Evolutionary conservation across 2,888 invertebrate genomes (phyloP), one percentile per base, ranked within the genome.

Genomic region (Eupelmus urozonus): DNA sequence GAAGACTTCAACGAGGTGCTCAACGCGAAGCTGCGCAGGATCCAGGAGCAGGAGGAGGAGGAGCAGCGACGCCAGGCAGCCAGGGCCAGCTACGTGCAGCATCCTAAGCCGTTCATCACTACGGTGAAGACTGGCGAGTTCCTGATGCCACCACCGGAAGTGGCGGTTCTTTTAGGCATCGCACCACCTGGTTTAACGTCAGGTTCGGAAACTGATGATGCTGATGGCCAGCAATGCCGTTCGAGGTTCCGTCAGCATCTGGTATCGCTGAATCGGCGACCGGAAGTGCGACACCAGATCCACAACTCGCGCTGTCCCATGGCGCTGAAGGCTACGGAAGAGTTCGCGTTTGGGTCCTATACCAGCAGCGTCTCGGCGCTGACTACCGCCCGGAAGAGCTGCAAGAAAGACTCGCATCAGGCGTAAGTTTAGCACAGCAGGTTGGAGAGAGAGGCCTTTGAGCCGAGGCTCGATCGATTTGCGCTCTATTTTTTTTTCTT

Each of bases 41-140:
- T 95, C 67, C 94, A 94, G 88, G 93, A 93, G 79, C 92, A 93
- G 82, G 93, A 93, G 60, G 85, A 85, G 69, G 83, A 82, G 67
- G 77, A 67, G 55, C 80, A 71, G 76, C 80, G 83, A 83, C 83
- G 84, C 74, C 73, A 71, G 11, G 65, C 69, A 16, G 70, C 70
- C 23, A 71, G 59, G 16, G 63, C 62, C 16, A 67, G 75, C 20
- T 79, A 81, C 42, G 82, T 81, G 0, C 81, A 79, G 11, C 83
- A 83, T 11, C 84, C 82, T 20, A 91, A 91, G 77, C 93, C 95
- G 11, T 96, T 96, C 86, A 93, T 96, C 81, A 96, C 95, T 11
- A 96, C 96, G 0, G 96, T 96, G 57, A 94, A 94, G 83, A 93
- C 93, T 69, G 96, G 96, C 1, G 93, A 94, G 84, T 96, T 96